Evolutionary conservation across 1,140 invertebrate species (phyloP).

Genomic region (Drosophila murphyi): DNA sequence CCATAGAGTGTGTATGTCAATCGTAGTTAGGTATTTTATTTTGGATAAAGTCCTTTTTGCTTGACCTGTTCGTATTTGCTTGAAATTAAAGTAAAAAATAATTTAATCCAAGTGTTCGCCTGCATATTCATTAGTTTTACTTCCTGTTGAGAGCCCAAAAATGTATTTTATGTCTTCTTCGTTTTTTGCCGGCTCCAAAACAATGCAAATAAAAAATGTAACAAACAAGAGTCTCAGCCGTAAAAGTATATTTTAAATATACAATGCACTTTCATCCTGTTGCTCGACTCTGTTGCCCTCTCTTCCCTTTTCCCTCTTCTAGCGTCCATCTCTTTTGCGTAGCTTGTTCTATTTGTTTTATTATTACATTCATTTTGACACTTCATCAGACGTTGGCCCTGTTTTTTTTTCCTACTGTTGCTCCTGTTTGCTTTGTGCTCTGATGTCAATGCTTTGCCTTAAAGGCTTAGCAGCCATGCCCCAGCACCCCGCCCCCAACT

Average conservation of each 20-base stretch:
- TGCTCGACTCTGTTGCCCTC: conserved; percentile 7
- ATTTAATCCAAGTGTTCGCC: conserved; percentile 15
- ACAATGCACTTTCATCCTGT: conserved; percentile 23
- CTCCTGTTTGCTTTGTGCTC: conserved; percentile 71
- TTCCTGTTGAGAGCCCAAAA: conserved; percentile 21
- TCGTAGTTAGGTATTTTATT: too few relatives aligned
- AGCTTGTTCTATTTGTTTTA: conserved; percentile 67
- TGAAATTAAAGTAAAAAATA: conserved; percentile 17
- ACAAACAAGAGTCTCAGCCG: conserved; percentile 59
- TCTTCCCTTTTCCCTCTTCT: background rate
- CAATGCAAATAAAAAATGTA: conserved; percentile 28
- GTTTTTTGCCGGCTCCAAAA: background rate
- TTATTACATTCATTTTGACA: conserved; percentile 82
- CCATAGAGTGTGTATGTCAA: too few relatives aligned
- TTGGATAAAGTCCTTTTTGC: background rate
- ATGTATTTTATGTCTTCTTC: conserved; percentile 24
- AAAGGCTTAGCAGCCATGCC: conserved; percentile 57
- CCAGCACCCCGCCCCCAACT: background rate
- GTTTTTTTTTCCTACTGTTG: conserved; percentile 43
- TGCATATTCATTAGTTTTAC: conserved; percentile 46
- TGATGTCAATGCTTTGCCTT: conserved; percentile 82
- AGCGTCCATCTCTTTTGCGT: background rate
- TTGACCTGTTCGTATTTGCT: background rate
- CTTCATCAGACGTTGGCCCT: conserved; percentile 80
- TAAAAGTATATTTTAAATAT: conserved; percentile 61